Evolutionary conservation across 2,888 invertebrate species (phyloP), one percentile per base, ranked within the genome.

Genomic region (Conistra vaccinii): DNA sequence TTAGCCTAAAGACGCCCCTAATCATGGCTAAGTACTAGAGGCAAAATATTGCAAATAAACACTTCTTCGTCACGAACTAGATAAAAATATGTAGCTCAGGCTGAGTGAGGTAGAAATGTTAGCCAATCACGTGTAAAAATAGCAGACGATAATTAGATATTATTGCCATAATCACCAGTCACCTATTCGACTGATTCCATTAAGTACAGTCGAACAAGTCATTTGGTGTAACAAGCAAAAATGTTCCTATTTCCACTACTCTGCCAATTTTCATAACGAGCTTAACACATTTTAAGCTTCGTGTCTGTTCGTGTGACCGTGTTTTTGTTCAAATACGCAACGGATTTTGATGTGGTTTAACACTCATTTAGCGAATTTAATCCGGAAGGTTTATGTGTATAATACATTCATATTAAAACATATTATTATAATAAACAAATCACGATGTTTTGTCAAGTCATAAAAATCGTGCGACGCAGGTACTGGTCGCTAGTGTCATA

Each of bases 11-110:
- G 57, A 69, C 32, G 39, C 61, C 62, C 9, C 55, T 51, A 57
- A 76, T 77, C 26, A 62, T 6, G 62, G 39, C 10, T 62, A 57
- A 77, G 39, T 76, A 62, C 26, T 26, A 39, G 45, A 60, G 14
- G 77, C 32, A 23, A 35, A 5, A 1, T 61, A n/a, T 48, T 53
- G 4, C n/a, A 39, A 71, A 62, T 62, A 57, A 62, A 57, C 26
- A 45, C 12, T 17, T 48, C 23, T 55, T 39, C 9, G n/a, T 55
- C 45, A 69, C 53, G 69, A 69, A 62, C 35, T 55, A 61, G 53
- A 32, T 39, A 26, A 39, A 45, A 74, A 29, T 42, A 48, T 32
- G 65, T 29, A 20, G 51, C 10, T 35, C 26, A 26, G 10, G 17
- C 39, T 7, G 23, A 6, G 12, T 7, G 23, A 6, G 12, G 32